Percentiles rank a stretch among this genome's conserved stretches.
Evolutionary conservation across 2,113 vertebrate species (phyloP).

Genomic region (Grallaria varia): DNA sequence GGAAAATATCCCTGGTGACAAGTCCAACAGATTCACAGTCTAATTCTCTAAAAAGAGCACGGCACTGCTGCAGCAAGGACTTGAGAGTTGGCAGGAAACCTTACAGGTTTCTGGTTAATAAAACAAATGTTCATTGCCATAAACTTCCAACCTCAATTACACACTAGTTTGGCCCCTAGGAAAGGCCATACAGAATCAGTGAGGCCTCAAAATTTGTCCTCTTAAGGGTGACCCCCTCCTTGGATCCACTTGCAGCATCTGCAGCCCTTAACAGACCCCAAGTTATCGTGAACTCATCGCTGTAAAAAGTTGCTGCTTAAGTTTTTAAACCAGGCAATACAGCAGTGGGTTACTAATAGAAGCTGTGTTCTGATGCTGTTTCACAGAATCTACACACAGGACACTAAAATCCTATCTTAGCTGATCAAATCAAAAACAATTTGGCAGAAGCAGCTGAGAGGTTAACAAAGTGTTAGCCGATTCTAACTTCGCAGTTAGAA

Average conservation of each 20-base stretch:
- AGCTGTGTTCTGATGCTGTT: neutral
- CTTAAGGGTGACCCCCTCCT: neutral
- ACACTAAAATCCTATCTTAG: neutral
- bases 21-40: neutral
- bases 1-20: neutral
- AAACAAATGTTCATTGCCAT: neutral
- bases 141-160: neutral
- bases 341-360: neutral
- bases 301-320: neutral
- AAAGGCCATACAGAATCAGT: neutral
- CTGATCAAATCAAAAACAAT: neutral
- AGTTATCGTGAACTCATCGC: neutral
- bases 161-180: neutral
- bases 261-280: neutral
- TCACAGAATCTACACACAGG: neutral
- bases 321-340: neutral
- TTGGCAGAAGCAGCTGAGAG: neutral
- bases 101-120: neutral
- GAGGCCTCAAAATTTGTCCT: neutral
- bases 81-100: neutral
- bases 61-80: neutral
- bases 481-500: neutral
- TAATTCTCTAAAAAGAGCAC: neutral
- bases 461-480: neutral
- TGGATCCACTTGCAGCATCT: neutral